Evolutionary conservation across 1,140 invertebrate species (phyloP).

Genomic region (Euwallacea fornicatus): DNA sequence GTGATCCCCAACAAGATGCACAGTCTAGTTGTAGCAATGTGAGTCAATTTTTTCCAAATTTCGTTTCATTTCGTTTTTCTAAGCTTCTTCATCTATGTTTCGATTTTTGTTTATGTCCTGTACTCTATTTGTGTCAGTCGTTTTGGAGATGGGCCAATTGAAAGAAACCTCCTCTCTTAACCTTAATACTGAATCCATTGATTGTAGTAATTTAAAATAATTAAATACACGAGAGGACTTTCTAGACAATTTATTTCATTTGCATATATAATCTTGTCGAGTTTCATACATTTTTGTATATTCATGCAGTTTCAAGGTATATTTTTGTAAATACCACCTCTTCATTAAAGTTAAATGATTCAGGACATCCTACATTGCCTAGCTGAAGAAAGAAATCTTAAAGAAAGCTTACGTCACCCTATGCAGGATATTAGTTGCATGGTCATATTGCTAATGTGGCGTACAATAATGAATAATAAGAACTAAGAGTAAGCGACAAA

Average conservation of each 20-base stretch:
- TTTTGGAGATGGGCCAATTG: too few species aligned
- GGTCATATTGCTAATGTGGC: not conserved
- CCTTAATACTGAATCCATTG: too few species aligned
- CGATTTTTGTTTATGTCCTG: too few species aligned
- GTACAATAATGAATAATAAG: not conserved
- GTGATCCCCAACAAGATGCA: conserved; percentile 43
- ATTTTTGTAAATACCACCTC: conserved; percentile 12
- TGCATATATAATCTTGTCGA: not conserved
- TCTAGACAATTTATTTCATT: too few species aligned
- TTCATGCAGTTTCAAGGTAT: not conserved
- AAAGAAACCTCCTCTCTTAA: too few species aligned
- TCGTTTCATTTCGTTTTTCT: not conserved
- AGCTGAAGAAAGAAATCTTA: not conserved
- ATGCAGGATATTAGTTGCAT: conserved; percentile 33
- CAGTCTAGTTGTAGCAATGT: conserved; percentile 46
- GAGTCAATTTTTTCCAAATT: conserved; percentile 39
- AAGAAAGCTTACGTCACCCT: conserved; percentile 22
- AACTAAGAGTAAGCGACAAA: too few species aligned
- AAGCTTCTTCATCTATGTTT: too few species aligned
- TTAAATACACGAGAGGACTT: too few species aligned
- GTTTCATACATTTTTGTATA: not conserved
- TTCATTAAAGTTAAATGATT: not conserved
- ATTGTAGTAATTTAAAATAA: too few species aligned
- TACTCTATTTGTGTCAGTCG: too few species aligned
- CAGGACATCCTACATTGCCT: too few species aligned